Evolutionary conservation across 2,113 vertebrate species (phyloP).

Genomic region (Ailurus styani): DNA sequence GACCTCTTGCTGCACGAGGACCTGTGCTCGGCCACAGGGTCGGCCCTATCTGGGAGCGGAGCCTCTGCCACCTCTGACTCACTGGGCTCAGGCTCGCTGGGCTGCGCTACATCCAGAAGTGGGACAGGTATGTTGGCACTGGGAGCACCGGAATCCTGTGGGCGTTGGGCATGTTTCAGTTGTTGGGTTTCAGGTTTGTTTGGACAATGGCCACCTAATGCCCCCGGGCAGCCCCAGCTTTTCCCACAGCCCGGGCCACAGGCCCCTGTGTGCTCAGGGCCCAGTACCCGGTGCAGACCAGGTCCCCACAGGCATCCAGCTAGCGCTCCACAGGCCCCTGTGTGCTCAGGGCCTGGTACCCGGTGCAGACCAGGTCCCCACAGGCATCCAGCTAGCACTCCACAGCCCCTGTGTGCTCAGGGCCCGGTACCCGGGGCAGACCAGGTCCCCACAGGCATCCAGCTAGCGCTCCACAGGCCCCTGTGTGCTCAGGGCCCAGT

Average conservation of each 20-base stretch:
- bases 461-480: too few species aligned
- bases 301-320: rapidly evolving
- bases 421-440: background rate
- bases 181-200: rapidly evolving
- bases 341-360: background rate
- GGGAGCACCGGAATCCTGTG: background rate
- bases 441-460: rapidly evolving
- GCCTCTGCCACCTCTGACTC: constrained; percentile 83
- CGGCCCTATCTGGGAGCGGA: constrained; percentile 85
- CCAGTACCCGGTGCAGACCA: background rate
- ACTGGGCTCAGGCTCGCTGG: constrained; percentile 88
- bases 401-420: rapidly evolving
- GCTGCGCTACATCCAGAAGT: constrained; percentile 84
- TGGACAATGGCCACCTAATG: background rate
- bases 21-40: constrained; percentile 88
- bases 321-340: rapidly evolving
- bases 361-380: background rate
- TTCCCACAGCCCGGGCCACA: rapidly evolving
- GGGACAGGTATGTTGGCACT: constrained; percentile 84
- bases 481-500: background rate
- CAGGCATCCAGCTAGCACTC: rapidly evolving
- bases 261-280: background rate
- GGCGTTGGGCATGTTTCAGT: rapidly evolving
- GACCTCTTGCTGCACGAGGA: constrained; percentile 90
- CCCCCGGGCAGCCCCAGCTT: background rate